Evolutionary conservation across 2,888 invertebrate genomes (phyloP).

Genomic region (Bembecia ichneumoniformis): DNA sequence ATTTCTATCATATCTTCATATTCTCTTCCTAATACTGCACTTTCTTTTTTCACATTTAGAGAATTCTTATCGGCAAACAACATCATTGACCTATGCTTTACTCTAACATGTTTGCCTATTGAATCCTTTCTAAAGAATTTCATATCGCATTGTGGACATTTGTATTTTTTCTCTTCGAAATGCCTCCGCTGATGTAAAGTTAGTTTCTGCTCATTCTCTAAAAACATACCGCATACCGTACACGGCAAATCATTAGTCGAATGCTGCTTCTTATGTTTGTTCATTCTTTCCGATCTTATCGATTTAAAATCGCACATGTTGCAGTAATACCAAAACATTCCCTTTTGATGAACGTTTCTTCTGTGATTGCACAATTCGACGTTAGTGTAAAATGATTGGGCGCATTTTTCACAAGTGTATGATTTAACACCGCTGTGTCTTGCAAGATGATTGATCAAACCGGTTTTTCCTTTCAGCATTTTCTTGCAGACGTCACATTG

Average conservation of each 20-base stretch:
- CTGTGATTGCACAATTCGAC: slow-evolving; percentile 45
- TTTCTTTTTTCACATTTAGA: not conserved
- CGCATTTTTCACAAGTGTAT: slow-evolving; percentile 47
- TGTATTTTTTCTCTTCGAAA: slow-evolving; percentile 31
- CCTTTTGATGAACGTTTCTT: slow-evolving; percentile 28
- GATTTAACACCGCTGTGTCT: slow-evolving; percentile 40
- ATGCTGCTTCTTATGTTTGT: slow-evolving; percentile 36
- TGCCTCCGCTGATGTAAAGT: slow-evolving; percentile 36
- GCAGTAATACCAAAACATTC: slow-evolving; percentile 28
- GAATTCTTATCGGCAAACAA: not conserved
- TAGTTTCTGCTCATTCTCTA: slow-evolving; percentile 29
- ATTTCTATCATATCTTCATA: not conserved
- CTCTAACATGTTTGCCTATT: slow-evolving; percentile 20
- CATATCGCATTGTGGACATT: slow-evolving; percentile 37
- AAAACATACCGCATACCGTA: slow-evolving; percentile 40
- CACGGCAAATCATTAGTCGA: slow-evolving; percentile 33
- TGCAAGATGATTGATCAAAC: slow-evolving; percentile 31
- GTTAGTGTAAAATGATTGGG: slow-evolving; percentile 37
- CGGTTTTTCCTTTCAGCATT: slow-evolving; percentile 22
- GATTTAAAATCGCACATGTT: slow-evolving; percentile 37
- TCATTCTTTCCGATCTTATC: slow-evolving; percentile 17
- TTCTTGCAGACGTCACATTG: slow-evolving; percentile 36
- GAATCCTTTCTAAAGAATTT: slow-evolving; percentile 30
- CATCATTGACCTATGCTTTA: slow-evolving; percentile 11
- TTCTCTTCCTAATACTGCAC: not conserved